Evolutionary conservation across 1,140 invertebrate genomes (phyloP), one percentile per base, ranked within the genome.

Genomic region (Tetramorium simillimum): DNA sequence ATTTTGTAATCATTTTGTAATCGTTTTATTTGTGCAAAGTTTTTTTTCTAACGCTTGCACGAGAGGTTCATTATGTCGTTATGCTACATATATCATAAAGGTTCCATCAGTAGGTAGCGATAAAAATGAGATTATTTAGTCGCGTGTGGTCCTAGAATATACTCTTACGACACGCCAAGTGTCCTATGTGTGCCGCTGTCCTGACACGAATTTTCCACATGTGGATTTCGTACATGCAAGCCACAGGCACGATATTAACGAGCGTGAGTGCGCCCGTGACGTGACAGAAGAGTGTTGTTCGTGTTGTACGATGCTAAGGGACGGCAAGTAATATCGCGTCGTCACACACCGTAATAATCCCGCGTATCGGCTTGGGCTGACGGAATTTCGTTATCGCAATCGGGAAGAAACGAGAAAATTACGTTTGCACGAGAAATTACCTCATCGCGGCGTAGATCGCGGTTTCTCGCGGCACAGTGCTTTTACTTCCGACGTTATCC

Each of bases 211-310:
- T 84, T 84, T 84, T 75, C 43, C 56, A 28, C 80, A 40, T 69
- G 7, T 49, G 65, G 18, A 9, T 28, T 18, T 37, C 53, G 24
- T 18, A n/a, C 69, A 75, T 60, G 80, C 67, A 40, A 75, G 56
- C 53, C 46, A 7, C 43, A 72, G 51, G 28, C 69, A 12, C 43
- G n/a, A 84, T 84, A 84, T 84, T 84, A 75, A 75, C 69, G 56
- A 75, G 69, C 53, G n/a, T 75, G 40, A 84, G 67, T 72, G 14
- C 69, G 69, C 80, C n/a, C 69, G 28, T 56, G 80, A 69, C 53
- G 69, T 84, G 53, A 77, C 69, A 58, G 76, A 81, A 89, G 60
- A 86, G 56, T 89, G 33, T 33, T 33, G 33, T 89, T 75, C 84
- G 60, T 86, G 84, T 60, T 56, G 28, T 49, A 37, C 12, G 58